Base-by-base conservation (phyloP, 2,888 invertebrate genomes). In the Cyclophora punctaria region DNA sequence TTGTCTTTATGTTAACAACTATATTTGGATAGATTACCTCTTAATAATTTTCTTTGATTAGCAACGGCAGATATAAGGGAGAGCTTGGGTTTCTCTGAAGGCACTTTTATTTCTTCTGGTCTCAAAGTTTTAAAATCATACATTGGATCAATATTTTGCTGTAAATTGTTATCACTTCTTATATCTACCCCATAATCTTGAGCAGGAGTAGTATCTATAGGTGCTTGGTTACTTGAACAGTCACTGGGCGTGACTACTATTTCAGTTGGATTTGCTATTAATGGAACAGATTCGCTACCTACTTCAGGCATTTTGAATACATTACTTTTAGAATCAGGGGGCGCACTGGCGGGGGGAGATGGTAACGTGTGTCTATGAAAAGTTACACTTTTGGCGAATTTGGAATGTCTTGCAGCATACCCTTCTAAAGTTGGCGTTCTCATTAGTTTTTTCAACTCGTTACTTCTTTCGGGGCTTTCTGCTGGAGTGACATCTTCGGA, bases 341-440 rank as follows among this genome's bases (percentile, higher is more conserved):
- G 78, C 1, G 78, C 87, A 71, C 90, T 91, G 56, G 81, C 73
- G 55, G 95, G 95, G 55, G 96, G 95, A 67, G 95, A 95, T 62
- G 94, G 94, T 73, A 96, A 89, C 49, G 95, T 95, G 76, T 95
- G 94, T 55, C 94, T 89, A 82, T 96, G 95, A 86, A 96, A 96
- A 56, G 96, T 96, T 58, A 96, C 96, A 81, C 96, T 95, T 89
- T 96, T 96, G 48, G 95, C 91, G 76, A 96, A 92, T 80, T 96
- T 96, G 58, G 94, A 94, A 83, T 96, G 96, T 71, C 96, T 90
- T 48, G 95, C 96, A 53, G 95, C 96, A 82, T 95, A 96, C 54
- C 96, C 96, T 90, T 96, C 96, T 64, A 96, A 88, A 53, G 96
- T 96, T 56, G 95, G 96, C 35, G 95, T 95, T 69, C 93, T 89